phyloP scores from a whole-genome alignment of 2,888 invertebrate genomes.

The Nomada goodeniana region DNA sequence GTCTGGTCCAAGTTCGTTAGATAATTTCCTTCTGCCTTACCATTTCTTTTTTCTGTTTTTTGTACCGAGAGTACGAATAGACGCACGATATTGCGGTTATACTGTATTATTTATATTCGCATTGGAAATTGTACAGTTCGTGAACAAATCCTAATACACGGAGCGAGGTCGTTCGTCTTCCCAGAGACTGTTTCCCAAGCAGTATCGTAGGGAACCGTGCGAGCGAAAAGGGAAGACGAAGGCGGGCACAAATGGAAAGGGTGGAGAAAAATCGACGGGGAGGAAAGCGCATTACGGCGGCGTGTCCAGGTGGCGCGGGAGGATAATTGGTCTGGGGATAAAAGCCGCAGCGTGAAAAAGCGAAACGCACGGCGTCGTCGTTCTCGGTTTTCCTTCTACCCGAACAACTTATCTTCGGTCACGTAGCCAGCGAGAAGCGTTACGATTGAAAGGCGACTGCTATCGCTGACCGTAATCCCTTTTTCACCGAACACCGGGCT shows the following conservation, averaged over 20 bases:
- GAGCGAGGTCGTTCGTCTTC: not conserved
- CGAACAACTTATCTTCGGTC: conserved; percentile 42
- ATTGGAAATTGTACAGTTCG: too few relatives aligned
- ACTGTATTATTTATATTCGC: too few relatives aligned
- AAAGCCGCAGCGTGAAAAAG: conserved; percentile 11
- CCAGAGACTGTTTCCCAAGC: not conserved
- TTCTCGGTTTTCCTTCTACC: conserved; percentile 3
- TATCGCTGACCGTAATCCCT: conserved; percentile 54
- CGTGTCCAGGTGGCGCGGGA: conserved; percentile 5
- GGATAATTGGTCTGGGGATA: conserved; percentile 21
- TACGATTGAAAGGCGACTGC: conserved; percentile 44
- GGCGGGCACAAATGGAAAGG: not conserved
- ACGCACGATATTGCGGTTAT: not conserved
- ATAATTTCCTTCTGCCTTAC: conserved; percentile 12
- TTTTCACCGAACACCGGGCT: conserved; percentile 22
- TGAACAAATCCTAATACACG: not conserved
- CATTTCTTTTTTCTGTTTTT: not conserved
- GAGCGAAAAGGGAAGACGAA: not conserved
- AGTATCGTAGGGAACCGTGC: not conserved
- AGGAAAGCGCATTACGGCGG: conserved; percentile 14
- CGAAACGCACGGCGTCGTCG: not conserved
- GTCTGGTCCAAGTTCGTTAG: conserved; percentile 39
- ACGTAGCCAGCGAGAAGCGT: conserved; percentile 42
- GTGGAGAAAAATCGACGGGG: not conserved
- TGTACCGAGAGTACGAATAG: not conserved